Base-by-base conservation (phyloP, 64 coral and sea anemone species). In the Orbicella faveolata region DNA sequence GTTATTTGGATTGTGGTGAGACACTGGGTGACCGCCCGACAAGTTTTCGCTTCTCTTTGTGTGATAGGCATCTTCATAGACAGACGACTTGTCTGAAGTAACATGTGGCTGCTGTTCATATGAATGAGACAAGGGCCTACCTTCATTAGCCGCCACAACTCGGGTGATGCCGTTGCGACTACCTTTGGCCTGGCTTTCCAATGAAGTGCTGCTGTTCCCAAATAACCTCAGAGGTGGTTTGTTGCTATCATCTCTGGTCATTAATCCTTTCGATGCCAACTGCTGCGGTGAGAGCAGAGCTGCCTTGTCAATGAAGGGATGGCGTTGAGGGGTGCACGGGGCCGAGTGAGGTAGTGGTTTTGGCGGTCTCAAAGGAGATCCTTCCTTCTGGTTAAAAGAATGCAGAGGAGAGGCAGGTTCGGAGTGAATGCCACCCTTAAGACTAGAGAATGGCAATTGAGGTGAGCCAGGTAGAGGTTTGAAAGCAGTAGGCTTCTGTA, bases 401-500 rank as follows among this genome's bases (percentile, higher is more conserved):
- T 36, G 63, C 63, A 78, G 61, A 61, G 90, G 90, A 20, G 83
- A 92, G 35, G 84, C 83, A n/a, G 90, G 90, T 51, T 92, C 90
- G 8, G 90, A 92, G 41, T 92, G 83, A 77, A 87, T 68, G 63
- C 90, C 90, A 64, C 74, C 41, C 66, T 77, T 88, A 6, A 79
- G 63, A 37, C 59, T 84, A 19, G 83, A 87, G 26, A 91, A 74
- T 33, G 89, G 82, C 36, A 63, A 17, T 39, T 78, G 90, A 13
- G 82, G 84, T 20, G 77, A 87, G 51, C 89, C 90, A 37, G 73
- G 75, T 26, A 87, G 87, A 69, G 90, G 90, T 67, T 80, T 92
- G 76, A 92, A 92, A 33, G 90, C 90, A 34, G 90, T 87, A 21
- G 90, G 90, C 63, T 92, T 92, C 63, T 83, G 80, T 61, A 92